phyloP scores from a whole-genome alignment of 1,140 invertebrate genomes.

The Calephelis nemesis region DNA sequence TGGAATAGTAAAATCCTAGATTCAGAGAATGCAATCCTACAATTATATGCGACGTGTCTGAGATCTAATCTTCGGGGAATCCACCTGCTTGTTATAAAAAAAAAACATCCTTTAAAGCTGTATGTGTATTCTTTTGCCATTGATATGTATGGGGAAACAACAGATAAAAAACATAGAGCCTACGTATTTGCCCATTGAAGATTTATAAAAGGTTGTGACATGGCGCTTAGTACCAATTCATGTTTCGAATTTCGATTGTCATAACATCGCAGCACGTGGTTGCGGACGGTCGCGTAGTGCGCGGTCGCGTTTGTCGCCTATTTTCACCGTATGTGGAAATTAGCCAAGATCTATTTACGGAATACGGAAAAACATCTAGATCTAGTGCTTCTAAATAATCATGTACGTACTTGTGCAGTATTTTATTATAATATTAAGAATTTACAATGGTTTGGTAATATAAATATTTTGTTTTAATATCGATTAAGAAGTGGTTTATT shows the following conservation, averaged over 20 bases:
- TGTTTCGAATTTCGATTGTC: constrained; percentile 4
- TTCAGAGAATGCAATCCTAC: too few relatives aligned
- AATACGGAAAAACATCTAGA: constrained; percentile 11
- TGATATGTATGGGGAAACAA: too few relatives aligned
- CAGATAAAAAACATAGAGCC: background rate
- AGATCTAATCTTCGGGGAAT: too few relatives aligned
- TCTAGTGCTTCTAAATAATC: constrained; percentile 6
- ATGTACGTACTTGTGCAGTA: background rate
- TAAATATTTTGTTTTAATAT: too few relatives aligned
- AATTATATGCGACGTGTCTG: too few relatives aligned
- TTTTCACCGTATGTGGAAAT: constrained; percentile 1
- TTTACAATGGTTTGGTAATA: too few relatives aligned
- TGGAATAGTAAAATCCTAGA: too few relatives aligned
- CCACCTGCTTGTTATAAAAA: too few relatives aligned
- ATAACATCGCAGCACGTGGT: constrained; percentile 9
- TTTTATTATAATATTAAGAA: background rate
- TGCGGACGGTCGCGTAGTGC: background rate
- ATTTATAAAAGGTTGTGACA: constrained; percentile 5
- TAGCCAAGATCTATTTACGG: constrained; percentile 5
- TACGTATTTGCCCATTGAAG: constrained; percentile 1
- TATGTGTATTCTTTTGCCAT: too few relatives aligned
- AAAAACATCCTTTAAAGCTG: too few relatives aligned
- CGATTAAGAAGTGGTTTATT: too few relatives aligned
- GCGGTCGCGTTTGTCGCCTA: background rate
- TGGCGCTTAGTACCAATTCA: background rate